Evolutionary conservation across 2,113 vertebrate species (phyloP).

Genomic region (Embiotoca jacksoni): DNA sequence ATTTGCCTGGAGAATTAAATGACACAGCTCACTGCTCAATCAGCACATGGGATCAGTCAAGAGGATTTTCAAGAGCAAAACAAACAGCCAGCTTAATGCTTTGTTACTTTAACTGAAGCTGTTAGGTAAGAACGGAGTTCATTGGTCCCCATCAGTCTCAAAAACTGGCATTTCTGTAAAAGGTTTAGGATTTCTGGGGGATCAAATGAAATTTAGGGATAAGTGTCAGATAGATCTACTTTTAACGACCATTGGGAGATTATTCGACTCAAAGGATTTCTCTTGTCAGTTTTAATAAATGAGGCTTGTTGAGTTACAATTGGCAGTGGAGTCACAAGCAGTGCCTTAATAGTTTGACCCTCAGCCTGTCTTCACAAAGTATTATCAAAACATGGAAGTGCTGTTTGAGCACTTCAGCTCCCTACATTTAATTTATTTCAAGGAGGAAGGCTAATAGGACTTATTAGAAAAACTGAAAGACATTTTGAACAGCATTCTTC

Average conservation of each 20-base stretch:
- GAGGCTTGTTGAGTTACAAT: not conserved
- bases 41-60: constrained; percentile 23
- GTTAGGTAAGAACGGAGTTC: constrained; percentile 14
- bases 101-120: constrained; percentile 14
- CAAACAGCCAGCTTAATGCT: constrained; percentile 22
- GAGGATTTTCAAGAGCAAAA: constrained; percentile 45
- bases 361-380: not conserved
- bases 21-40: constrained; percentile 6
- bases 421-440: not conserved
- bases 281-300: constrained; percentile 10
- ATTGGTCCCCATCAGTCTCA: not conserved
- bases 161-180: not conserved
- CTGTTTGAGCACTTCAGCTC: not conserved
- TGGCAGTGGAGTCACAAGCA: constrained; percentile 5
- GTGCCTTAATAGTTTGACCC: constrained; percentile 17
- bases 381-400: not conserved
- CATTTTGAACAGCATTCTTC: not conserved
- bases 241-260: constrained; percentile 50
- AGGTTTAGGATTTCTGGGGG: not conserved
- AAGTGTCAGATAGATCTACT: constrained; percentile 4
- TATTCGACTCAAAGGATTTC: constrained; percentile 32
- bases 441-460: not conserved
- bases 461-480: not conserved
- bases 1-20: not conserved
- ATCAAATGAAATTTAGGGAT: constrained; percentile 1